A percentile compares a stretch with the other conserved stretches of the same genome.
phyloP scores from a whole-genome alignment of 2,888 invertebrate genomes.

The Philereme vetulata region DNA sequence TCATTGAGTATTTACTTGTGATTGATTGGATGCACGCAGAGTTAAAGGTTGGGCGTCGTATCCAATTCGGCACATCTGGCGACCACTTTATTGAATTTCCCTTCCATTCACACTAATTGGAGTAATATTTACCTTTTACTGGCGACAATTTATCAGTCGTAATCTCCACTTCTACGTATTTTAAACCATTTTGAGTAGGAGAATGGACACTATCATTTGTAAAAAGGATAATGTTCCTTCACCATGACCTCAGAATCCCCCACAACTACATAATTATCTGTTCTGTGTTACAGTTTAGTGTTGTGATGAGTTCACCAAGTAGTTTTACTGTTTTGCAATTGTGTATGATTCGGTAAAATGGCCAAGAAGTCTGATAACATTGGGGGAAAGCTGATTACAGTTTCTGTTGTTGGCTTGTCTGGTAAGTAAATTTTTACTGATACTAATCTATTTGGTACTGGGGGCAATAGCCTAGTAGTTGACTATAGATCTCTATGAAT shows the following conservation, averaged over 20 bases:
- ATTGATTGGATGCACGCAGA: constrained; percentile 7
- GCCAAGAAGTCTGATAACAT: constrained; percentile 88
- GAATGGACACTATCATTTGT: not conserved
- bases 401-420: constrained; percentile 96
- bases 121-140: constrained; percentile 44
- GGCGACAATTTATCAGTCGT: constrained; percentile 2
- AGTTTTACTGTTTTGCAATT: constrained; percentile 48
- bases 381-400: constrained; percentile 89
- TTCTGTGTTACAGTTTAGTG: constrained; percentile 48
- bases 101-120: constrained; percentile 58
- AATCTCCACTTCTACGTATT: not conserved
- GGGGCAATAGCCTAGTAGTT: no score
- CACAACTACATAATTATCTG: not conserved
- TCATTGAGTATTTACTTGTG: constrained; percentile 5
- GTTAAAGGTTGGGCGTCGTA: constrained; percentile 53
- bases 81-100: constrained; percentile 49
- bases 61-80: constrained; percentile 67
- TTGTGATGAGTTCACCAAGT: constrained; percentile 74
- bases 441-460: no score
- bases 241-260: not conserved
- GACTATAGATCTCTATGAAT: no score
- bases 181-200: not conserved
- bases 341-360: constrained; percentile 78
- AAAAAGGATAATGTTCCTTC: not conserved
- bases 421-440: constrained; percentile 62